Evolutionary conservation across 2,888 invertebrate genomes (phyloP).

Genomic region (Congeria kusceri): DNA sequence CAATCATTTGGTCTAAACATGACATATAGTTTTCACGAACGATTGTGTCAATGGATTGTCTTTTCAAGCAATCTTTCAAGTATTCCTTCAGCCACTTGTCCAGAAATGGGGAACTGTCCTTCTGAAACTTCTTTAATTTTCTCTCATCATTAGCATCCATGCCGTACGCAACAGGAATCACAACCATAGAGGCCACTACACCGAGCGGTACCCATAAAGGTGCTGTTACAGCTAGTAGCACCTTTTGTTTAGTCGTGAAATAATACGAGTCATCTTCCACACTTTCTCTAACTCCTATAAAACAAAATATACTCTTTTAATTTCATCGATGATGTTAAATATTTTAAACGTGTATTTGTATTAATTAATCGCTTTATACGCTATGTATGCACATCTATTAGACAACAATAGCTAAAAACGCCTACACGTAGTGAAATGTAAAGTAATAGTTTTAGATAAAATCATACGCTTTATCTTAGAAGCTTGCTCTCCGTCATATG

Average conservation of each 20-base stretch:
- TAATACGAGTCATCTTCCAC: no score
- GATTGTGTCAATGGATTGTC: conserved; percentile 8
- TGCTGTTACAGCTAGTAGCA: conserved; percentile 51
- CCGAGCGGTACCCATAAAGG: conserved; percentile 63
- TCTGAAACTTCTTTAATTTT: conserved; percentile 25
- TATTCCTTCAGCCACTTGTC: conserved; percentile 37
- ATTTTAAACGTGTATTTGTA: no score
- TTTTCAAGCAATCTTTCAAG: conserved; percentile 3
- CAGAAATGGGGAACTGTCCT: conserved; percentile 46
- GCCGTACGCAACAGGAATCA: conserved; percentile 50
- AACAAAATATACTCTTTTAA: no score
- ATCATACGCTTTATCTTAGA: neutral
- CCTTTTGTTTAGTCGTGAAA: conserved; percentile 29
- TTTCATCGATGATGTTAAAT: no score
- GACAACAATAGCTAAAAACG: no score
- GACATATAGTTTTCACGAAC: conserved; percentile 19
- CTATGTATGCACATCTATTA: no score
- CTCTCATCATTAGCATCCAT: conserved; percentile 29
- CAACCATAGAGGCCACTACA: conserved; percentile 39
- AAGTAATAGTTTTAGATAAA: no score
- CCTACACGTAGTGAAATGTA: no score
- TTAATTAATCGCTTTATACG: no score
- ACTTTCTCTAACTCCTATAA: no score
- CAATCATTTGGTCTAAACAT: conserved; percentile 17
- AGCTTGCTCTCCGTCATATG: neutral